Base-by-base conservation (phyloP, 1,140 invertebrate species). In the Metaphire vulgaris region DNA sequence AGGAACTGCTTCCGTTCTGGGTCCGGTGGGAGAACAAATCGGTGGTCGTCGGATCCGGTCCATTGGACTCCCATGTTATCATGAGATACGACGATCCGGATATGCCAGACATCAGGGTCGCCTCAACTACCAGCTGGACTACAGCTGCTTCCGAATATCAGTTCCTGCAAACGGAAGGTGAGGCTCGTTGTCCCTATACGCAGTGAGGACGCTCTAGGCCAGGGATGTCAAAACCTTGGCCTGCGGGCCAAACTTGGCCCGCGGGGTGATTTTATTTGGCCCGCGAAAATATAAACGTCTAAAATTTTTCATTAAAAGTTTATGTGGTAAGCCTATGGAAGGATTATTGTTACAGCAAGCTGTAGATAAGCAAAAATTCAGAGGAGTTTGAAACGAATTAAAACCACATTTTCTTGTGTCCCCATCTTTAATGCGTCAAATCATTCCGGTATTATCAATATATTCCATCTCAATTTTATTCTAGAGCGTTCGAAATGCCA, bases 1-100 rank as follows among this genome's bases (percentile, higher is more conserved):
- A 21, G 33, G 12, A 2, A 21, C 29, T 74, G 32, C 72, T 32
- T 66, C 72, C 72, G 26, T 69, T 69, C n/a, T 69, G 67, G 67
- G 67, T 69, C 14, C 67, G 67, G 14, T 69, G 67, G 67, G 2
- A 26, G 14, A 31, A 69, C 67, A 69, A 69, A 14, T 12, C n/a
- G 14, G 6, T 69, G 2, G 67, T 12, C 2, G 67, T 69, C 26
- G 67, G 67, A 2, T 31, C n/a, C 2, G 67, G 67, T 26, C 67
- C 67, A 6, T 2, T 26, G 67, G 67, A 56, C 21, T 56, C 41
- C 6, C 41, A 56, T 21, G 41, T 56, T 21, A 12, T 56, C 6
- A 56, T 56, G 41, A 56, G 41, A 56, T 21, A 12, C 6, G 41
- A 56, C 21, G 41, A 56, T 21, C 41, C 41, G 6, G 21, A 56